phyloP scores from a whole-genome alignment of 2,113 vertebrate species.

The Rhinogobius similis region DNA sequence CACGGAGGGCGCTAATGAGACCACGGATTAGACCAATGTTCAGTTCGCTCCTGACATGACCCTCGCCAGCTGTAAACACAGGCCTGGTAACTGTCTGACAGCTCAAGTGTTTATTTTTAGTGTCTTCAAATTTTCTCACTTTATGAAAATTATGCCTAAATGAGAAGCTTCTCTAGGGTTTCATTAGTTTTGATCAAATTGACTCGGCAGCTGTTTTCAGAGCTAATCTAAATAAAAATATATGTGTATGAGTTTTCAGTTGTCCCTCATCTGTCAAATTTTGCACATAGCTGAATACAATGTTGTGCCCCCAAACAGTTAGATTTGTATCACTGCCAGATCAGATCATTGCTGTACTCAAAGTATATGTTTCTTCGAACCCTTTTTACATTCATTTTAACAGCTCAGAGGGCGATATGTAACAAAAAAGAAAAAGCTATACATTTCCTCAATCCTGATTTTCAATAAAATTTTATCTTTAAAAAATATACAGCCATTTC shows the following conservation, averaged over 20 bases:
- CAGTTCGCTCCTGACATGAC: constrained; percentile 8
- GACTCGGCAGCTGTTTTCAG: background rate
- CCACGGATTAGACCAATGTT: constrained; percentile 28
- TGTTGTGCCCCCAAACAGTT: background rate
- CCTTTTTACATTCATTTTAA: no score
- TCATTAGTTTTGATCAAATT: background rate
- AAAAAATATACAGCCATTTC: no score
- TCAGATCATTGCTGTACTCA: constrained; percentile 7
- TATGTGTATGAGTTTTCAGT: background rate
- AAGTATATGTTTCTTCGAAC: background rate
- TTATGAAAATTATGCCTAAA: background rate
- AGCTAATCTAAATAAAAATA: background rate
- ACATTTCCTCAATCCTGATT: no score
- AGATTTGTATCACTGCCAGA: constrained; percentile 15
- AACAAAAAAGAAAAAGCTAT: no score
- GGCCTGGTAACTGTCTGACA: constrained; percentile 4
- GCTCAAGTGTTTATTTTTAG: constrained; percentile 7
- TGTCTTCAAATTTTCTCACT: background rate
- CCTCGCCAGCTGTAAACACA: constrained; percentile 13
- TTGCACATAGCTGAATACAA: background rate
- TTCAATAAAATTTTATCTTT: no score
- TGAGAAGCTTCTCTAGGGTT: background rate
- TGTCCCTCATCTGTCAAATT: background rate
- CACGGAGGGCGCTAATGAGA: constrained; percentile 29
- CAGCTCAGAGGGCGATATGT: no score